Percentiles rank a stretch among this genome's conserved stretches.
Evolutionary conservation across 35 echinoderm and acorn worm genomes (phyloP).

Genomic region (Apostichopus californicus): DNA sequence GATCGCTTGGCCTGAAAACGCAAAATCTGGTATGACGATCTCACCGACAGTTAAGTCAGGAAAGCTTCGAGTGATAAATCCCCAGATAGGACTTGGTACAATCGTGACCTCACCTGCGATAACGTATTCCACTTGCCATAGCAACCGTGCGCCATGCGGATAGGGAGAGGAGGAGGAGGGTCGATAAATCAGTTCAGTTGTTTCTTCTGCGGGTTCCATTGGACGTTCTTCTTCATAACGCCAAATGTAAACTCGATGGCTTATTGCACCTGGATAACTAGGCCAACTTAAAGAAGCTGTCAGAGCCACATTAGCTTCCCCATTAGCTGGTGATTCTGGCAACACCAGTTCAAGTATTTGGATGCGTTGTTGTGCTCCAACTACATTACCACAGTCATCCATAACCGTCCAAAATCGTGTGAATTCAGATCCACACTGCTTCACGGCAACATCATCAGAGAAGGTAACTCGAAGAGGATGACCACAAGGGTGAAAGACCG

Average conservation of each 20-base stretch:
- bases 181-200: neutral
- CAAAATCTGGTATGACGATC: neutral
- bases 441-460: slow-evolving; percentile 12
- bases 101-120: neutral
- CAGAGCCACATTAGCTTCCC: slow-evolving; percentile 27
- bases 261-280: slow-evolving; percentile 29
- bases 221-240: slow-evolving; percentile 34
- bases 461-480: slow-evolving; percentile 24
- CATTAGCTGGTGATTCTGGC: slow-evolving; percentile 35
- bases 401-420: slow-evolving; percentile 23
- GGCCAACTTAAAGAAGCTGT: slow-evolving; percentile 13
- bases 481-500: slow-evolving; percentile 27
- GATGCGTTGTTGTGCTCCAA: slow-evolving; percentile 21
- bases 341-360: slow-evolving; percentile 27
- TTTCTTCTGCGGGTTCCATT: neutral
- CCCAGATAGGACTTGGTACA: slow-evolving; percentile 44
- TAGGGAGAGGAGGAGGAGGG: slow-evolving; percentile 30
- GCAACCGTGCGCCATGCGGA: slow-evolving; percentile 12
- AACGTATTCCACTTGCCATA: slow-evolving; percentile 44
- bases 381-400: slow-evolving; percentile 49
- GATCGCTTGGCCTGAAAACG: slow-evolving; percentile 31
- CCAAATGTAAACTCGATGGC: slow-evolving; percentile 32
- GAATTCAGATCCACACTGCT: slow-evolving; percentile 20
- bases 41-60: slow-evolving; percentile 36
- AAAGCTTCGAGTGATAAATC: slow-evolving; percentile 27